Conservation (phyloP, 1,140 invertebrate species). For the Physella acuta region DNA sequence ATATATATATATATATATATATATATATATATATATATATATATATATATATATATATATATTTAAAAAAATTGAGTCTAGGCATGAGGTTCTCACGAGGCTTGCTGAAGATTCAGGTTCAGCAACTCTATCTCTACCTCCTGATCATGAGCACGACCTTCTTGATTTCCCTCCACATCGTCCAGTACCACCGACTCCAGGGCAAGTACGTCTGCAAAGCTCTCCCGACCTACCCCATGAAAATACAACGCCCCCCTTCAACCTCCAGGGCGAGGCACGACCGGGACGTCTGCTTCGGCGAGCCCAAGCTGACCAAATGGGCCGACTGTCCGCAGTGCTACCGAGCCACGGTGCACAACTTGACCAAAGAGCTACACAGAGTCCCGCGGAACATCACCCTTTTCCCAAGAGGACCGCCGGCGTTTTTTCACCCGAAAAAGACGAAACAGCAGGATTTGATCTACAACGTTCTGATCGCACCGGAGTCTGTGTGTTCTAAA, state of each 20-base stretch:
- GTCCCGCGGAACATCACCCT: background rate
- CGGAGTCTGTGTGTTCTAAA: background rate
- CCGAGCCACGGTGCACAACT: background rate
- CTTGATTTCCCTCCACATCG: no score
- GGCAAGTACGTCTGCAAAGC: no score
- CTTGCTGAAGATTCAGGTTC: no score
- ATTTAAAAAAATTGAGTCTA: background rate
- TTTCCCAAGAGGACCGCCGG: background rate
- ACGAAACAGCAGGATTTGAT: background rate
- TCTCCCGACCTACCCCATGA: no score
- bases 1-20: background rate
- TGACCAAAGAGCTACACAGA: background rate
- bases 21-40: background rate
- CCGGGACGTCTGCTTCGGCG: background rate
- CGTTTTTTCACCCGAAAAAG: background rate
- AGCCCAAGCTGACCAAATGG: background rate
- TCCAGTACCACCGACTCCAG: no score
- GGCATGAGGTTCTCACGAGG: no score
- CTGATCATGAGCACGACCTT: no score
- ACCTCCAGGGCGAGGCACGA: background rate
- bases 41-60: background rate
- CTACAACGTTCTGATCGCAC: background rate
- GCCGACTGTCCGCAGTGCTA: background rate
- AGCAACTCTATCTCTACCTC: no score
- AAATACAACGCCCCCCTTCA: no score